Evolutionary conservation across 2,113 vertebrate species (phyloP).

Genomic region (Sander lucioperca): DNA sequence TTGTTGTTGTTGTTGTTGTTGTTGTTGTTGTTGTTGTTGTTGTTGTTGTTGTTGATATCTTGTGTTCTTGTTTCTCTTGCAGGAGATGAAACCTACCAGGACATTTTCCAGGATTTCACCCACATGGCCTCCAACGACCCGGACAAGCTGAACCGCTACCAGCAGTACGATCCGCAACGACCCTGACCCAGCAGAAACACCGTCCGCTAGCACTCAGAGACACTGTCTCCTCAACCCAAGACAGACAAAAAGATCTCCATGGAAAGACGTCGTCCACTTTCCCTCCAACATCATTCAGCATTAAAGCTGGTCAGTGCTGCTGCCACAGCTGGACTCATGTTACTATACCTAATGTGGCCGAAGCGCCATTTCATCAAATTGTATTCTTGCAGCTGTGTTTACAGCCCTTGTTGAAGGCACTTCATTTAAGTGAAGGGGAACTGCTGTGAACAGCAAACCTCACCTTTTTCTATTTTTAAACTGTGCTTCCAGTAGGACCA

Average conservation of each 20-base stretch:
- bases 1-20: not conserved
- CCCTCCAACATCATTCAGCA: not conserved
- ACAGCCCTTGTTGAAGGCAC: not conserved
- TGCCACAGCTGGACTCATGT: conserved; percentile 8
- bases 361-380: conserved; percentile 1
- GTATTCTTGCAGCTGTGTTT: not conserved
- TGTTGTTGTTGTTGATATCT: conserved; percentile 1
- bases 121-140: conserved; percentile 99
- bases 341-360: not conserved
- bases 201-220: conserved; percentile 7
- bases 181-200: conserved; percentile 75
- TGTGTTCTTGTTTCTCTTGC: conserved; percentile 35
- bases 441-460: conserved; percentile 23
- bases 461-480: conserved; percentile 13
- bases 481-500: conserved; percentile 19
- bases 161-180: conserved; percentile 87
- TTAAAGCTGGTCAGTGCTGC: conserved; percentile 24
- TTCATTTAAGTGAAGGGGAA: conserved; percentile 29
- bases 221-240: not conserved
- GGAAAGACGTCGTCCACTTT: not conserved
- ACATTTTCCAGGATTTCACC: conserved; percentile 98
- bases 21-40: not conserved
- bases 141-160: conserved; percentile 95
- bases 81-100: conserved; percentile 98
- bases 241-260: not conserved